Percentiles rank a stretch among this genome's conserved stretches.
phyloP scores from a whole-genome alignment of 2,797 vertebrate species.

The Gallinago stenura region DNA sequence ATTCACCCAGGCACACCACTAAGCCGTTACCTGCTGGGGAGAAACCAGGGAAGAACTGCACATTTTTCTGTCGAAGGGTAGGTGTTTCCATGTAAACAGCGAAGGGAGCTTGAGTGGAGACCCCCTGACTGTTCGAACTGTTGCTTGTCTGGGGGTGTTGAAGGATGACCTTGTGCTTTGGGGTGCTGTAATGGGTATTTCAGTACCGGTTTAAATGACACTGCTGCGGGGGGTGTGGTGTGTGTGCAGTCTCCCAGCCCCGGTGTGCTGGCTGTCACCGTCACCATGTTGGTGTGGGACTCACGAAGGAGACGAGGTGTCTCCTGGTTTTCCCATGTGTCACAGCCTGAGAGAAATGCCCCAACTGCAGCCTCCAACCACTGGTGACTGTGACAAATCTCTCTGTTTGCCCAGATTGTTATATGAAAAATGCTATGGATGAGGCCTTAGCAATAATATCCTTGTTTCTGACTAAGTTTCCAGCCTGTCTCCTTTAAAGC shows the following conservation, averaged over 20 bases:
- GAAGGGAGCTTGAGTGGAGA: accelerated
- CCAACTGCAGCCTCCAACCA: background rate
- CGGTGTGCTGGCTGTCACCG: background rate
- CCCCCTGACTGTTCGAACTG: background rate
- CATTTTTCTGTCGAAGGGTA: background rate
- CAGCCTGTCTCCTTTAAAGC: background rate
- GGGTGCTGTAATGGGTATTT: background rate
- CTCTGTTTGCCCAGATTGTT: background rate
- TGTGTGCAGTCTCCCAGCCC: background rate
- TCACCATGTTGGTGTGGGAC: accelerated
- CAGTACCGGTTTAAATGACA: background rate
- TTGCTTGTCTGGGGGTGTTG: background rate
- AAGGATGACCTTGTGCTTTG: background rate
- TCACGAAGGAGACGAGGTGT: background rate
- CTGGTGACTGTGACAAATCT: background rate
- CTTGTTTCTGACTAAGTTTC: background rate
- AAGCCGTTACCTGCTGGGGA: background rate
- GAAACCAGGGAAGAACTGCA: background rate
- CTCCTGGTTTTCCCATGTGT: background rate
- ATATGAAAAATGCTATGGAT: background rate
- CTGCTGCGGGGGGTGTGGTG: background rate
- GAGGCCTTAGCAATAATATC: background rate
- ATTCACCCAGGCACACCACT: background rate
- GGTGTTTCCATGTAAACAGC: background rate
- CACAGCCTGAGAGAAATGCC: background rate